Percentiles rank a stretch among this genome's conserved stretches.
Evolutionary conservation across 30 jellyfish, hydroid and myxozoan genomes (phyloP).

Genomic region (Chironex yamaguchii): DNA sequence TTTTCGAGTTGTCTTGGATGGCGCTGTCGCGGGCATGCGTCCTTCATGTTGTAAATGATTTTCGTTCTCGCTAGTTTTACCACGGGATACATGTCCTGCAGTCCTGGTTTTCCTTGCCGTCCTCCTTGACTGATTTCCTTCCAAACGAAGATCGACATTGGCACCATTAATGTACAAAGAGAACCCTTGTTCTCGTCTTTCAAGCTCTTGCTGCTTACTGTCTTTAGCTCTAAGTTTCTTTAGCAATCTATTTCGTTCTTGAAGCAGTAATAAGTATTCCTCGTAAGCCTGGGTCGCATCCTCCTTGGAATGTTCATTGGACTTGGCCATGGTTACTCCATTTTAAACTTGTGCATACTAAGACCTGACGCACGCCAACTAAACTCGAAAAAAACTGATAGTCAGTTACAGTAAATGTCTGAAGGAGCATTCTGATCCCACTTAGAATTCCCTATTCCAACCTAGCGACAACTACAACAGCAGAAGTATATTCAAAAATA

Average conservation of each 20-base stretch:
- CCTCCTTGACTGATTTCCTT: slow-evolving; percentile 52
- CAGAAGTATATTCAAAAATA: too few species aligned
- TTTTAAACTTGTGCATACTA: too few species aligned
- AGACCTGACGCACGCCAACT: too few species aligned
- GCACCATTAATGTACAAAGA: slow-evolving; percentile 96
- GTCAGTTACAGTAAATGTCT: too few species aligned
- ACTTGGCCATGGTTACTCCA: not conserved
- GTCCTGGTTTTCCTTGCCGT: slow-evolving; percentile 86
- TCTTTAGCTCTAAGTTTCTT: slow-evolving; percentile 93
- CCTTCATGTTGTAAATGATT: not conserved
- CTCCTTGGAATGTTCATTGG: slow-evolving; percentile 61
- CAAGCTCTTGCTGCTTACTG: slow-evolving; percentile 88
- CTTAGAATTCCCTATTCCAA: too few species aligned
- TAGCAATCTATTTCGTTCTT: slow-evolving; percentile 90
- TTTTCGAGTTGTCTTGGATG: slow-evolving; percentile 81
- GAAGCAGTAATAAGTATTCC: slow-evolving; percentile 89
- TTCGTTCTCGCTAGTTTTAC: not conserved
- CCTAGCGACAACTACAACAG: too few species aligned
- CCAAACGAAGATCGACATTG: slow-evolving; percentile 92
- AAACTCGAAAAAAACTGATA: too few species aligned
- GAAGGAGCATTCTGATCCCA: too few species aligned
- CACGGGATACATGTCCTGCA: slow-evolving; percentile 52
- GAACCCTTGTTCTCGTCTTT: slow-evolving; percentile 92
- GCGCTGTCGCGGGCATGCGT: slow-evolving; percentile 92
- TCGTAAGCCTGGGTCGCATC: slow-evolving; percentile 80